phyloP scores from a whole-genome alignment of 2,797 vertebrate genomes.

The Paratrypauchen microcephalus region DNA sequence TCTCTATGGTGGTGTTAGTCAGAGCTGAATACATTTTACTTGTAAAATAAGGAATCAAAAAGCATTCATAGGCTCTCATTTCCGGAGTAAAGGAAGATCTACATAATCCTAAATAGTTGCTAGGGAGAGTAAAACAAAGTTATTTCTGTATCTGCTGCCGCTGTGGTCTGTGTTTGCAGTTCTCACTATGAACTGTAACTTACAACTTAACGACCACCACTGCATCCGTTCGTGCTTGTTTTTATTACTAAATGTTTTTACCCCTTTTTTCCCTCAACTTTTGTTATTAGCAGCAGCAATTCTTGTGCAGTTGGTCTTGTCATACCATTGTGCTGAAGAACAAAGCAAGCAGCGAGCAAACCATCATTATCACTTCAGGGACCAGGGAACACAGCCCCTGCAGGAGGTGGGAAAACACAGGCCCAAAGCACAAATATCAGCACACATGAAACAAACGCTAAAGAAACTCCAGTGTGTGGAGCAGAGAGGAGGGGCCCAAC shows the following conservation, averaged over 20 bases:
- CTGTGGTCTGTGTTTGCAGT: not conserved
- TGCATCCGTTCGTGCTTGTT: slow-evolving; percentile 1
- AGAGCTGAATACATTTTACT: not conserved
- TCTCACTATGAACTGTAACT: not conserved
- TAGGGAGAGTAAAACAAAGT: not conserved
- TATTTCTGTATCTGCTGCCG: slow-evolving; percentile 1
- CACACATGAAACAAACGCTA: slow-evolving; percentile 49
- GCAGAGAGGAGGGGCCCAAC: slow-evolving; percentile 28
- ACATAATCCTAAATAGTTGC: not conserved
- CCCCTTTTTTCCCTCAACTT: slow-evolving; percentile 24
- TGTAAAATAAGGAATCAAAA: not conserved
- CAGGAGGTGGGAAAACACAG: slow-evolving; percentile 52
- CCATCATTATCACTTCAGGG: slow-evolving; percentile 62
- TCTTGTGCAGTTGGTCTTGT: slow-evolving; percentile 33
- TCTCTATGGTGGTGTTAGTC: not conserved
- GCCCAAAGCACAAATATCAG: slow-evolving; percentile 69
- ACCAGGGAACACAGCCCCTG: slow-evolving; percentile 47
- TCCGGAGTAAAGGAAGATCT: not conserved
- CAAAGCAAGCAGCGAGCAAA: slow-evolving; percentile 53
- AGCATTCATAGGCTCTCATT: not conserved
- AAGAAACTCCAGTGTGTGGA: slow-evolving; percentile 36
- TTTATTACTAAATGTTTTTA: slow-evolving; percentile 1
- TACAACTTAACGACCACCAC: not conserved
- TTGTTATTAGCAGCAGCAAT: slow-evolving; percentile 28
- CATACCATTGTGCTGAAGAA: slow-evolving; percentile 52